Base-by-base conservation (phyloP, 2,797 vertebrate genomes). In the Acanthornis magna region DNA sequence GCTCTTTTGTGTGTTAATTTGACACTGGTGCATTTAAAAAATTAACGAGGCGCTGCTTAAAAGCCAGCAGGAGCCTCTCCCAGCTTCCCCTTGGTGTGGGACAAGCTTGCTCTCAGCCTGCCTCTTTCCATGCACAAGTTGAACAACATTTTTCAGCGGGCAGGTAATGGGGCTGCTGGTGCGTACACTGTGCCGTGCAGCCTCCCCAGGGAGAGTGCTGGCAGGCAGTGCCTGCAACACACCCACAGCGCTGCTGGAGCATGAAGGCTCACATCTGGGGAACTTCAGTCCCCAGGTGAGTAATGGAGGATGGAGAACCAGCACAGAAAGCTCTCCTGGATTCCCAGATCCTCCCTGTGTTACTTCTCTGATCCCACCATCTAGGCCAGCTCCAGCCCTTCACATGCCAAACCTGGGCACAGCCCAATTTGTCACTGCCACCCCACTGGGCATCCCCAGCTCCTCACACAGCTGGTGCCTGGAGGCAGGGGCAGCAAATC, bases 1-100 rank as follows among this genome's bases (percentile, higher is more conserved):
- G 95, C 91, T 95, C 77, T 92, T 92, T 92, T 93, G 95, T 93
- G 95, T 92, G 91, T 91, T 96, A 91, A 96, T 96, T 96, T 95
- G 88, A 96, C 93, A 95, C 74, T 47, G 53, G 89, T 84, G 89
- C 85, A 7, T 85, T 95, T 97, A 93, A 96, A 95, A 97, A 90
- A 97, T 97, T 95, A 95, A 97, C 67, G 12, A 96, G 94, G 88
- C 11, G 1, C 91, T 97, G 94, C 94, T 95, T 96, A 87, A 96
- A 97, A 96, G 94, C 83, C 75, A 85, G 80, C 13, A 27, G 89
- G 83, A 94, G 85, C 93, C 93, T 90, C 95, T 95, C 96, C 89
- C 94, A 88, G 93, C 93, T 95, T 95, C 89, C 88, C 91, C 88
- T 94, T 7, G 13, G 88, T 95, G 92, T 94, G 76, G 92, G 94